Evolutionary conservation across 30 jellyfish, hydroid and myxozoan genomes (phyloP).

Genomic region (Mastigias papua): DNA sequence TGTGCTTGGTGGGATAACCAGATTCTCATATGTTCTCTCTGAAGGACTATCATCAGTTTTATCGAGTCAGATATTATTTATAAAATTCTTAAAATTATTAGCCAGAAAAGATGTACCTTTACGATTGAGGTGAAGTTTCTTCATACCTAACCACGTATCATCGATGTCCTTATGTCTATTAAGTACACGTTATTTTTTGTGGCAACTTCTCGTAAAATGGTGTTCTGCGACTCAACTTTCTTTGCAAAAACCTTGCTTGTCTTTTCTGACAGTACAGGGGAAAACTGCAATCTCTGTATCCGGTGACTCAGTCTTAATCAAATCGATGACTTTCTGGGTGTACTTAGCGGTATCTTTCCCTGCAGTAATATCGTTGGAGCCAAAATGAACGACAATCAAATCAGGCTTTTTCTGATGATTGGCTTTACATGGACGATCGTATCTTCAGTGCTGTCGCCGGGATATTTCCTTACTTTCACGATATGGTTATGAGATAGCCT

Average conservation of each 20-base stretch:
- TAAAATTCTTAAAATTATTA: slow-evolving; percentile 18
- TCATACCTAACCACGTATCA: neutral
- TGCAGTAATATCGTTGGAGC: slow-evolving; percentile 15
- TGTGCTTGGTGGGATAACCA: slow-evolving; percentile 1
- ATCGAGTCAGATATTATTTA: neutral
- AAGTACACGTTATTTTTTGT: slow-evolving; percentile 12
- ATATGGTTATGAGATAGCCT: slow-evolving; percentile 7
- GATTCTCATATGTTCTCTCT: no score
- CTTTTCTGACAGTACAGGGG: slow-evolving; percentile 14
- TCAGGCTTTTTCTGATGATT: slow-evolving; percentile 9
- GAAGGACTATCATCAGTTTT: slow-evolving; percentile 21
- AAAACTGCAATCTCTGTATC: slow-evolving; percentile 10
- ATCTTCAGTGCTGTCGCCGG: no score
- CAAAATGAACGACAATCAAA: slow-evolving; percentile 22
- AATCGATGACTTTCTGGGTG: slow-evolving; percentile 16
- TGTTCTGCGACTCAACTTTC: neutral
- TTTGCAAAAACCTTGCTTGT: slow-evolving; percentile 3
- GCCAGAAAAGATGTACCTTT: slow-evolving; percentile 18
- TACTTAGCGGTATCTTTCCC: slow-evolving; percentile 5
- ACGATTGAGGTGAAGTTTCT: slow-evolving; percentile 10
- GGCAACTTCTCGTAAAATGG: slow-evolving; percentile 9
- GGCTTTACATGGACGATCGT: neutral
- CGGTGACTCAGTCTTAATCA: neutral
- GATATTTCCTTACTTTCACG: no score
- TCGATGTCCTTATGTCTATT: slow-evolving; percentile 17